Base-by-base conservation (phyloP, 2,888 invertebrate genomes). In the Scaptomyza caliginosa region DNA sequence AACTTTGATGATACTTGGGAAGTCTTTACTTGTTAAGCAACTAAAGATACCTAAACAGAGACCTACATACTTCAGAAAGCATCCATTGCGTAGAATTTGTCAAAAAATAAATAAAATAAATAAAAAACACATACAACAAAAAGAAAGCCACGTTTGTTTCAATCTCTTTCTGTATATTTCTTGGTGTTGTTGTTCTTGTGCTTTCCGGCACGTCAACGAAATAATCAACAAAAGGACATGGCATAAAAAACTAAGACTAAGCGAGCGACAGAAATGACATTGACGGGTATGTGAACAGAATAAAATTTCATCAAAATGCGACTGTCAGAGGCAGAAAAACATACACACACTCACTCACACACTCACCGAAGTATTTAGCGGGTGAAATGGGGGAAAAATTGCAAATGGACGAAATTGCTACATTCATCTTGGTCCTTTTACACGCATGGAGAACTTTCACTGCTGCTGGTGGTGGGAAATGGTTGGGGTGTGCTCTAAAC, bases 201-300 rank as follows among this genome's bases (percentile, higher is more conserved):
- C 60, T 59, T 36, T 50, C 48, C 38, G 67, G 62, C 80, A 88
- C 77, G 88, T 85, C 89, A 88, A 77, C 89, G 75, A 85, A 87
- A 88, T 89, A 88, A 87, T 89, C 88, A 85, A 77, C 76, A 81
- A 76, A 80, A 68, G 72, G 82, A 69, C 71, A 73, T 64, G 63
- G 40, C 55, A 67, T 67, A 77, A 84, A 72, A 64, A 71, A 69
- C 64, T 36, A 46, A 68, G 66, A 57, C 70, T 73, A 78, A 87
- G 79, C 83, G 74, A 73, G 84, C 81, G 63, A 65, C 81, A 76
- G 74, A 87, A 70, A 80, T 88, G 83, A 89, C 89, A 89, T 88
- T 87, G 87, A 89, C 80, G 87, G 69, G 64, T 85, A 78, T 82
- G 88, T 79, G 81, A 75, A 79, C 72, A 64, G 89, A 88, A 85